Evolutionary conservation across 2,113 vertebrate genomes (phyloP).

Genomic region (Ochotona princeps): DNA sequence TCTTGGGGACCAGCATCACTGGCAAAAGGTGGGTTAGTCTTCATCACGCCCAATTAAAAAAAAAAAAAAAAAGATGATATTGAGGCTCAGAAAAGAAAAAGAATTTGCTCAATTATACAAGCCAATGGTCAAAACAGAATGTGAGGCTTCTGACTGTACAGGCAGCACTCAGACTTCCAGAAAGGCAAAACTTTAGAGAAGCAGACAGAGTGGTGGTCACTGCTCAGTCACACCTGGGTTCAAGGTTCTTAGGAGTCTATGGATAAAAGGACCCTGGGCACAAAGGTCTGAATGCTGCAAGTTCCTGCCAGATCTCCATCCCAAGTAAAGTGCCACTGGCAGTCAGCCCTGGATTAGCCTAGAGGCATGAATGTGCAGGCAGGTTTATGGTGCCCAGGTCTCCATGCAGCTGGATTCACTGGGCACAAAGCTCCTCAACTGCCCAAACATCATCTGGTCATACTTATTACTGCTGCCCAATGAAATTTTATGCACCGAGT

Average conservation of each 20-base stretch:
- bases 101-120: slow-evolving; percentile 28
- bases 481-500: slow-evolving; percentile 83
- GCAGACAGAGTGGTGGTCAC: not conserved
- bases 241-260: slow-evolving; percentile 2
- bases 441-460: slow-evolving; percentile 83
- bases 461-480: slow-evolving; percentile 81
- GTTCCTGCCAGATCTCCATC: slow-evolving; percentile 62
- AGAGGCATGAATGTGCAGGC: slow-evolving; percentile 69
- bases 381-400: slow-evolving; percentile 80
- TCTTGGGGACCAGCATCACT: not conserved
- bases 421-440: slow-evolving; percentile 77
- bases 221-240: not conserved
- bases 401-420: slow-evolving; percentile 78
- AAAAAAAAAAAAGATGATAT: slow-evolving; percentile 13
- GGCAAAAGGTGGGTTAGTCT: not conserved
- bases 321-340: slow-evolving; percentile 76
- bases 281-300: slow-evolving; percentile 50
- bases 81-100: slow-evolving; percentile 48
- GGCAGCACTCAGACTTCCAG: not conserved
- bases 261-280: not conserved
- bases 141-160: not conserved
- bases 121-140: slow-evolving; percentile 39
- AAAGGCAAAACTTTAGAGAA: not conserved
- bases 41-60: not conserved
- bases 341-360: slow-evolving; percentile 76